These are phyloP conservation scores for Eubasilissa splendida DNA, from an alignment of 2,888 invertebrate genomes.

Conservation along the genomic window DNA sequence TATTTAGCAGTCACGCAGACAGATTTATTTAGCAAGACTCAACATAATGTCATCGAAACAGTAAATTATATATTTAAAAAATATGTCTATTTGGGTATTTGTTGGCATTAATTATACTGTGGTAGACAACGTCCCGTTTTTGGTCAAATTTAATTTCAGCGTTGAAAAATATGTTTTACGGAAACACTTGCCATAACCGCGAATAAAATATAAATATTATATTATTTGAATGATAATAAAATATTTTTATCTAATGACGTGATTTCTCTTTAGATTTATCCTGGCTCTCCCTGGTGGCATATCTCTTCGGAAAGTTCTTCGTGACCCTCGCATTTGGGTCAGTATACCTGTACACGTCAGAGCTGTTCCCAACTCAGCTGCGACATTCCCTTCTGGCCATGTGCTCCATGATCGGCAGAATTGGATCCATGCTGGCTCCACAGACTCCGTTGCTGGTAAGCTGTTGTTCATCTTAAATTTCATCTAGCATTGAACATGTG, in stretches of 20 bases:
- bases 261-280: constrained; percentile 67
- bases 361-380: constrained; percentile 79
- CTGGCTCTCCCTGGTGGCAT: constrained; percentile 71
- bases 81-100: too few species aligned
- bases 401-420: constrained; percentile 77
- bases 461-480: not conserved
- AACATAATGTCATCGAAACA: too few species aligned
- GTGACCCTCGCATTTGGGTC: constrained; percentile 78
- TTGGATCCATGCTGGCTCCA: constrained; percentile 79
- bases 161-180: too few species aligned
- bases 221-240: too few species aligned
- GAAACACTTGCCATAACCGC: too few species aligned
- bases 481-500: not conserved
- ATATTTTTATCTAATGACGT: not conserved
- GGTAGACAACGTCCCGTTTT: too few species aligned
- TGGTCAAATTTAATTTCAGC: too few species aligned
- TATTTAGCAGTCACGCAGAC: too few species aligned
- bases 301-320: constrained; percentile 77
- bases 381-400: constrained; percentile 76
- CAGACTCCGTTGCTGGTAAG: constrained; percentile 78
- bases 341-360: constrained; percentile 79
- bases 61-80: too few species aligned
- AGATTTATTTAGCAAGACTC: too few species aligned
- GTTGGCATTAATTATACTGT: too few species aligned
- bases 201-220: too few species aligned